Percentiles rank a stretch among this genome's conserved stretches.
phyloP scores from a whole-genome alignment of 2,888 invertebrate species.

The Salpingus planirostris region DNA sequence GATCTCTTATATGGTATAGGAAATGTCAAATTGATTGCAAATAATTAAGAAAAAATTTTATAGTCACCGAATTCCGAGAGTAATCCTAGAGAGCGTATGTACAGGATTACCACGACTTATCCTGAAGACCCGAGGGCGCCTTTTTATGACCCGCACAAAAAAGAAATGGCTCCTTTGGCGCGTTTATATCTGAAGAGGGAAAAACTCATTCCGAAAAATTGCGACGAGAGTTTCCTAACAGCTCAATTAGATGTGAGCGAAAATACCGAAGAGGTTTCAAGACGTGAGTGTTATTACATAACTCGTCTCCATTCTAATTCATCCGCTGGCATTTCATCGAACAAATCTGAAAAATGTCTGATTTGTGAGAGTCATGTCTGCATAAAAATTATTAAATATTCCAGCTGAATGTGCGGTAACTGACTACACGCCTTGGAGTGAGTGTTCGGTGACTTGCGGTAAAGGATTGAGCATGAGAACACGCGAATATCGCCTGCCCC shows the following conservation, averaged over 20 bases:
- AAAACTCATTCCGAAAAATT: constrained; percentile 63
- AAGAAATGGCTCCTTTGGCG: constrained; percentile 76
- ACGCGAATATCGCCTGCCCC: constrained; percentile 59
- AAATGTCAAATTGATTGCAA: too few species aligned
- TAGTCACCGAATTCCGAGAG: constrained; percentile 74
- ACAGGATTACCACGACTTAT: constrained; percentile 79
- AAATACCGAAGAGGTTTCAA: constrained; percentile 56
- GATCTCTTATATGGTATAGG: constrained; percentile 77
- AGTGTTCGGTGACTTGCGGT: constrained; percentile 81
- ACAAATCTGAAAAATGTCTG: too few species aligned
- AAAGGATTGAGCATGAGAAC: constrained; percentile 75
- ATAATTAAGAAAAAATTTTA: too few species aligned
- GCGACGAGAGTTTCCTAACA: constrained; percentile 56
- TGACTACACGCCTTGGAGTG: constrained; percentile 67
- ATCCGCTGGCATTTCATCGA: too few species aligned
- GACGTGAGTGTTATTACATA: constrained; percentile 49
- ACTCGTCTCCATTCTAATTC: constrained; percentile 3
- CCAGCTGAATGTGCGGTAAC: constrained; percentile 73
- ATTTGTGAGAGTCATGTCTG: too few species aligned
- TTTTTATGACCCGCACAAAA: constrained; percentile 68
- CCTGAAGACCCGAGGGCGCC: constrained; percentile 89
- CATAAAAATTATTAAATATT: constrained; percentile 11
- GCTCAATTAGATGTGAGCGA: constrained; percentile 56
- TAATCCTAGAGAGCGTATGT: constrained; percentile 73
- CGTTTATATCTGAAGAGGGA: constrained; percentile 68